These are phyloP conservation scores for Halocaridina rubra DNA, from an alignment of 2,888 invertebrate species.

Conservation along the genomic window DNA sequence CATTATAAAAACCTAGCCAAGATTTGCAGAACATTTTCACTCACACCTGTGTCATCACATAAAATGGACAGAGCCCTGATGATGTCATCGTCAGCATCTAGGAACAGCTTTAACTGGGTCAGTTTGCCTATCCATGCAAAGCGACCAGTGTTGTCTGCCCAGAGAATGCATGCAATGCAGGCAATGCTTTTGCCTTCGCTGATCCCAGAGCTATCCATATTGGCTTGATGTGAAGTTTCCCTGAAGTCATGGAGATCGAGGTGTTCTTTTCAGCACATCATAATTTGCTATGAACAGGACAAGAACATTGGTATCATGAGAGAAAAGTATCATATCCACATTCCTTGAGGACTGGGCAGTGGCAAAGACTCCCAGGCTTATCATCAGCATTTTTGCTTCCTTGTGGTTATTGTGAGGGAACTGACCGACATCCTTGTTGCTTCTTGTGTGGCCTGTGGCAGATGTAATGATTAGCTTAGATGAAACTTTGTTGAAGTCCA, in stretches of 20 bases:
- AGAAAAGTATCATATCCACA: background rate
- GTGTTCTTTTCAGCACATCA: background rate
- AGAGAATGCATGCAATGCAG: background rate
- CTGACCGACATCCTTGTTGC: background rate
- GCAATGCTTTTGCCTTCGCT: constrained; percentile 3
- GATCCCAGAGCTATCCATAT: background rate
- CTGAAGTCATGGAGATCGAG: background rate
- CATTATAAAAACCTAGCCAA: background rate
- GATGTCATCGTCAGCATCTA: background rate
- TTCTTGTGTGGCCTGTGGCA: no score
- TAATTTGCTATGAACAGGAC: background rate
- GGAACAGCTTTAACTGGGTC: background rate
- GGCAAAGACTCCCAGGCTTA: background rate
- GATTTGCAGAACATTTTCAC: background rate
- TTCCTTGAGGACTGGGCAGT: background rate
- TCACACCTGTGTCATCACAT: background rate
- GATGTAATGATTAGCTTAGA: no score
- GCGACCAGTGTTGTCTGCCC: background rate
- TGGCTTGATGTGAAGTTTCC: background rate
- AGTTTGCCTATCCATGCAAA: background rate
- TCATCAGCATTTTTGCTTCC: no score
- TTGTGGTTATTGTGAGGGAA: background rate
- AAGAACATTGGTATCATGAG: background rate
- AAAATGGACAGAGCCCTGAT: background rate
- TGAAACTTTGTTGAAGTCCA: background rate